Conservation (phyloP, 1,140 invertebrate genomes). For the Listronotus oregonensis region DNA sequence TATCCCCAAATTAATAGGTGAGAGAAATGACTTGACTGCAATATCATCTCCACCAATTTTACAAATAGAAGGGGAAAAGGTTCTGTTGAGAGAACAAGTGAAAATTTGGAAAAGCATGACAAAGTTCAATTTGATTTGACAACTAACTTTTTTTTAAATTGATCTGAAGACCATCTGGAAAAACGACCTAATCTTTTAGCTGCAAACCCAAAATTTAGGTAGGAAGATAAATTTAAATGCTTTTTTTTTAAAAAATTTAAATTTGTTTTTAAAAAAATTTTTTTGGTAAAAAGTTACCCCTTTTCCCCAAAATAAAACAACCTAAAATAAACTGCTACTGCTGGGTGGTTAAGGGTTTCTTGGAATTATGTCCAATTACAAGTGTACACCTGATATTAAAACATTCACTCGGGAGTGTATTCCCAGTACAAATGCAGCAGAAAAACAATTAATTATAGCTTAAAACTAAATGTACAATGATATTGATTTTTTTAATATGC, state of each 20-base stretch:
- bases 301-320: slow-evolving; percentile 62
- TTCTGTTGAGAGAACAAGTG: background rate
- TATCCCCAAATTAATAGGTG: slow-evolving; percentile 41
- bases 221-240: background rate
- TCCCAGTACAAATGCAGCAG: slow-evolving; percentile 67
- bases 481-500: slow-evolving; percentile 82
- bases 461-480: slow-evolving; percentile 67
- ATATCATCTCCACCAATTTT: background rate
- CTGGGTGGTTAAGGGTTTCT: slow-evolving; percentile 82
- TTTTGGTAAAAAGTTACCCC: slow-evolving; percentile 60
- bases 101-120: too few species aligned
- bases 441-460: slow-evolving; percentile 66
- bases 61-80: background rate
- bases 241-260: background rate
- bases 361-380: slow-evolving; percentile 69
- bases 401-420: slow-evolving; percentile 76
- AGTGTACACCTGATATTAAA: slow-evolving; percentile 75
- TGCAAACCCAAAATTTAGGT: slow-evolving; percentile 59
- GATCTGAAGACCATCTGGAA: background rate
- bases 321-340: slow-evolving; percentile 74
- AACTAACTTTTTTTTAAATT: too few species aligned
- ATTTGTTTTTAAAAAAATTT: background rate
- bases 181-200: slow-evolving; percentile 64
- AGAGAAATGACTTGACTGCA: background rate
- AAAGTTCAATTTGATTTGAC: too few species aligned